These are phyloP conservation scores for Chrysochloris asiatica DNA, from an alignment of 2,113 vertebrate species.

Conservation along the genomic window DNA sequence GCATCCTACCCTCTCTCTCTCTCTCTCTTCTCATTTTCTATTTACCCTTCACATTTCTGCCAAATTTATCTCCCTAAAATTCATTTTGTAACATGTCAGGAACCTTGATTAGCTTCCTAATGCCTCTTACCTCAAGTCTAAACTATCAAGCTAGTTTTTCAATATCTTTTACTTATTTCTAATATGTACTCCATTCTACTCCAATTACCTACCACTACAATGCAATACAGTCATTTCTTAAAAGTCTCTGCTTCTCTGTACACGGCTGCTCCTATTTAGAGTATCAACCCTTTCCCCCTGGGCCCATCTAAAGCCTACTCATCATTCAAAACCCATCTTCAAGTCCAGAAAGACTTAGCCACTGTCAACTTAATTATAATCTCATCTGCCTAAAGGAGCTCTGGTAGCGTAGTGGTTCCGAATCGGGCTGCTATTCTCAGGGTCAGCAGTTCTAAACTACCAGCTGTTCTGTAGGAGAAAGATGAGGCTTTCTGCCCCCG, in stretches of 20 bases:
- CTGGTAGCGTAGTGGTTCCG: too few species aligned
- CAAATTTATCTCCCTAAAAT: not conserved
- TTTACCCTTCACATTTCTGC: not conserved
- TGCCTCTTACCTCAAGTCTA: conserved; percentile 7
- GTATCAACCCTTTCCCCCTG: not conserved
- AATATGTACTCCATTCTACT: not conserved
- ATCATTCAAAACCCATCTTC: conserved; percentile 39
- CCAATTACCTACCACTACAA: not conserved
- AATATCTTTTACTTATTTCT: conserved; percentile 38
- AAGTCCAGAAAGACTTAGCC: too few species aligned
- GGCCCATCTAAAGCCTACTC: not conserved
- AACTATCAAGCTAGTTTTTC: conserved; percentile 9
- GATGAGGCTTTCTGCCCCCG: too few species aligned
- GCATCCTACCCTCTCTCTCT: not conserved
- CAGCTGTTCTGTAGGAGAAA: too few species aligned
- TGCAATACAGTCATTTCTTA: not conserved
- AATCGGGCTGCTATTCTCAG: too few species aligned
- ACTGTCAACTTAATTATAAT: too few species aligned
- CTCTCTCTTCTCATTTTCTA: conserved; percentile 29
- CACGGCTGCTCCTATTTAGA: not conserved
- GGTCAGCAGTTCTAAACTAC: too few species aligned
- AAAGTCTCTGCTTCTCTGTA: not conserved
- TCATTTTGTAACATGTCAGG: conserved; percentile 14
- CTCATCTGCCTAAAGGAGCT: too few species aligned
- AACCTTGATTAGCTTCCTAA: conserved; percentile 22